phyloP scores from a whole-genome alignment of 2,888 invertebrate species.

The Mylabris sibirica region DNA sequence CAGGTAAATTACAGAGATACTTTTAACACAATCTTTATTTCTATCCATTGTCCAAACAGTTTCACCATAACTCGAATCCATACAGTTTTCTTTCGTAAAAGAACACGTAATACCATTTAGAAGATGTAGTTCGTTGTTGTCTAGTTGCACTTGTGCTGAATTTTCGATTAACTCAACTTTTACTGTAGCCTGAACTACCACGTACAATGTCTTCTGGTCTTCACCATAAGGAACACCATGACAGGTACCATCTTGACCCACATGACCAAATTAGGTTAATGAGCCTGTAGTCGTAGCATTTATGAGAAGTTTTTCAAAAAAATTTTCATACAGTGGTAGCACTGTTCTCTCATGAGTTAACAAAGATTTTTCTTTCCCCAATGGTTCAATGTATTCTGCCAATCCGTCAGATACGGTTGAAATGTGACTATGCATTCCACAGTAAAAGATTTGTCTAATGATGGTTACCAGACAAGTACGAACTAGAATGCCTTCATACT shows the following conservation, averaged over 20 bases:
- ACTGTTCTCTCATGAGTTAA: neutral
- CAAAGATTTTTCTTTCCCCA: neutral
- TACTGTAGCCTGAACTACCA: too few species aligned
- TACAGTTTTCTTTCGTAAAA: constrained; percentile 21
- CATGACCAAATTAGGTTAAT: too few species aligned
- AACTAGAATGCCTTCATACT: neutral
- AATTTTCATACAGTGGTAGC: neutral
- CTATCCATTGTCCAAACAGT: neutral
- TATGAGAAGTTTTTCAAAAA: constrained; percentile 43
- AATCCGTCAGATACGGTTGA: too few species aligned
- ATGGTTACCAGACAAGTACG: neutral
- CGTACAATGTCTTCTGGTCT: too few species aligned
- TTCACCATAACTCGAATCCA: constrained; percentile 22
- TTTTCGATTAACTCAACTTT: constrained; percentile 14
- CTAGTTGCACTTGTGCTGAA: constrained; percentile 14
- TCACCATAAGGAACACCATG: too few species aligned
- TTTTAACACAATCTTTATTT: too few species aligned
- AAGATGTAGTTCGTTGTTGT: constrained; percentile 14
- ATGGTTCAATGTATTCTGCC: neutral
- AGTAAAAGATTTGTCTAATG: neutral
- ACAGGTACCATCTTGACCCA: too few species aligned
- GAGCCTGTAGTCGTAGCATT: constrained; percentile 33
- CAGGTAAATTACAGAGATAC: neutral
- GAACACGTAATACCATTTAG: constrained; percentile 15
- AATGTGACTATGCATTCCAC: too few species aligned